phyloP scores from a whole-genome alignment of 2,797 vertebrate genomes.

The Cossypha niveicapilla region DNA sequence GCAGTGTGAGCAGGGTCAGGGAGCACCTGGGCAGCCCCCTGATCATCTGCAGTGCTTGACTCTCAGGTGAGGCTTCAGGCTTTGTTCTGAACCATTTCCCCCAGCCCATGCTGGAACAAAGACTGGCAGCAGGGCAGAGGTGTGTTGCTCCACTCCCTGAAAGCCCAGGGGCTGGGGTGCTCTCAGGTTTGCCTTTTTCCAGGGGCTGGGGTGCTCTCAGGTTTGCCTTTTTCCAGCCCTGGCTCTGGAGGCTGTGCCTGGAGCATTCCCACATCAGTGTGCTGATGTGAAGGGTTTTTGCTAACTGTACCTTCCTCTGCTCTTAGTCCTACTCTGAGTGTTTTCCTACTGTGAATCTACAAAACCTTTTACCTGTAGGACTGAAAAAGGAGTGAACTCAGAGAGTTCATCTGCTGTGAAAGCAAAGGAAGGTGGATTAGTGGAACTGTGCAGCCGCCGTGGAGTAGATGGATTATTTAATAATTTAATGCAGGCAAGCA shows the following conservation, averaged over 20 bases:
- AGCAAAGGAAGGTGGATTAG: background rate
- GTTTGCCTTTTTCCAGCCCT: background rate
- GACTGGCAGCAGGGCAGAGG: accelerated
- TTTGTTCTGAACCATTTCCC: background rate
- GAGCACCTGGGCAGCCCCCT: accelerated
- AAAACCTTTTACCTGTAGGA: background rate
- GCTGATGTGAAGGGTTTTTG: background rate
- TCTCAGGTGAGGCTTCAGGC: background rate
- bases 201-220: background rate
- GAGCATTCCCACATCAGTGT: accelerated
- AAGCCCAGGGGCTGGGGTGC: background rate
- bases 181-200: background rate
- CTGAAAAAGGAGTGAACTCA: background rate
- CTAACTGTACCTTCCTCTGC: background rate
- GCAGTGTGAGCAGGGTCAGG: background rate
- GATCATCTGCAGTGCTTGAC: background rate
- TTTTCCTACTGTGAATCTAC: background rate
- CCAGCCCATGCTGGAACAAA: background rate
- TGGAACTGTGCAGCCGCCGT: background rate
- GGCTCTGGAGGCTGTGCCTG: background rate
- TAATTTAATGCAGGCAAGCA: background rate
- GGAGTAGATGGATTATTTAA: constrained; percentile 17
- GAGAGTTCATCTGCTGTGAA: background rate
- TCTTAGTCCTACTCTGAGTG: background rate
- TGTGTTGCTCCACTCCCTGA: background rate